phyloP scores from a whole-genome alignment of 2,888 invertebrate genomes.

The Noctua pronuba region DNA sequence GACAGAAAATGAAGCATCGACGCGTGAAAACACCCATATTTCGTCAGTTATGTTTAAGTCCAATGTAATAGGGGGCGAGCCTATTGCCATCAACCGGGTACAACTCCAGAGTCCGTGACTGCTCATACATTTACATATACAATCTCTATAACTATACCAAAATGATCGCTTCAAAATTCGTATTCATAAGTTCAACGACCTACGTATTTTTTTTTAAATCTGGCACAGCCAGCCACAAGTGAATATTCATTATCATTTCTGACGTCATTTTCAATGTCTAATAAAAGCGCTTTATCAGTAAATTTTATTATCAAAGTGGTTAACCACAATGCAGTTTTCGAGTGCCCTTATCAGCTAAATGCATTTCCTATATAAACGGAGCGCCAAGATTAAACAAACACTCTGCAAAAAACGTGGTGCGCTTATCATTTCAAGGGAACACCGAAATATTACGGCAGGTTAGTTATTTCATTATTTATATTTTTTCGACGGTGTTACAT shows the following conservation, averaged over 20 bases:
- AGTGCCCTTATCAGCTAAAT: conserved; percentile 9
- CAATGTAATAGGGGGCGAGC: too few species aligned
- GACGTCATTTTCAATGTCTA: conserved; percentile 1
- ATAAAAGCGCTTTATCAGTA: conserved; percentile 20
- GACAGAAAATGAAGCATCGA: too few species aligned
- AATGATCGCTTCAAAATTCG: not conserved
- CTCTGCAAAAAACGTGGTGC: conserved; percentile 5
- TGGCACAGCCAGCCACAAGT: not conserved
- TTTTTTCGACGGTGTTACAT: not conserved
- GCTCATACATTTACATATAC: too few species aligned
- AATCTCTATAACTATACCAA: not conserved
- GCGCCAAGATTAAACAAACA: not conserved
- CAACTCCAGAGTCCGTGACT: too few species aligned
- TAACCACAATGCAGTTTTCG: conserved; percentile 49
- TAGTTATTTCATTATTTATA: conserved; percentile 1
- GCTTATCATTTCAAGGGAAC: conserved; percentile 30
- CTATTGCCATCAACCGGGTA: too few species aligned
- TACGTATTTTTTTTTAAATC: not conserved
- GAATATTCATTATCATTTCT: conserved; percentile 1
- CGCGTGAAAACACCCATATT: too few species aligned
- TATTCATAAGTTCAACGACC: not conserved
- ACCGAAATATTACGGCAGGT: conserved; percentile 34
- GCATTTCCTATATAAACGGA: conserved; percentile 49
- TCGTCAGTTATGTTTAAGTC: too few species aligned
- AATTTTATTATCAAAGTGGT: conserved; percentile 26